A percentile compares a stretch with the other conserved stretches of the same genome.
Conservation (phyloP, 2,797 vertebrate species). For the Champsocephalus gunnari region DNA sequence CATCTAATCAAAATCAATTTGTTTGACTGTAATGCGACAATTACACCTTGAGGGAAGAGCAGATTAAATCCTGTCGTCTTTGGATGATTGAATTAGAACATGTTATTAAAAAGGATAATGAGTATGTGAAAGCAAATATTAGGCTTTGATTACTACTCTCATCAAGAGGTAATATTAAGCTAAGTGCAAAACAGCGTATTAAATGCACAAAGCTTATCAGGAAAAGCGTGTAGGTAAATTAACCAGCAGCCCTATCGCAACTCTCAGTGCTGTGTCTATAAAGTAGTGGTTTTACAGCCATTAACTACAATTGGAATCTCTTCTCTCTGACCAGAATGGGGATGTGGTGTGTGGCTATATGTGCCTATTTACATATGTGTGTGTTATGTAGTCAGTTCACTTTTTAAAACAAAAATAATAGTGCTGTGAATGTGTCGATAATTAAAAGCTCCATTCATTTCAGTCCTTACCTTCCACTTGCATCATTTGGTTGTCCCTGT, state of each 20-base stretch:
- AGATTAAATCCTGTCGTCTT: constrained; percentile 74
- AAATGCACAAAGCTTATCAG: constrained; percentile 73
- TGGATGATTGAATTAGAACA: constrained; percentile 81
- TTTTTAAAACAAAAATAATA: constrained; percentile 37
- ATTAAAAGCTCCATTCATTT: constrained; percentile 43
- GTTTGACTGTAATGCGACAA: constrained; percentile 66
- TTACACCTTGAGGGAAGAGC: constrained; percentile 71
- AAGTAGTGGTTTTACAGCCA: constrained; percentile 59
- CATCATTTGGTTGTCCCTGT: constrained; percentile 7
- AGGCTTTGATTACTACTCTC: constrained; percentile 77
- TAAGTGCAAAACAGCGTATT: constrained; percentile 76
- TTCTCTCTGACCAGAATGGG: constrained; percentile 30
- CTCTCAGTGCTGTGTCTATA: constrained; percentile 61
- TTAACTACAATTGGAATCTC: constrained; percentile 64
- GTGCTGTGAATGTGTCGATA: constrained; percentile 34
- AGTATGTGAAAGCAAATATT: constrained; percentile 78
- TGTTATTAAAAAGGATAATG: constrained; percentile 84
- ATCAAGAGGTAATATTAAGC: constrained; percentile 77
- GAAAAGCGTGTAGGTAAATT: constrained; percentile 71
- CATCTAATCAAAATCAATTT: constrained; percentile 76
- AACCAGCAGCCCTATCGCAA: constrained; percentile 55
- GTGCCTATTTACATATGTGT: background rate
- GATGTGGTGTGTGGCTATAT: background rate
- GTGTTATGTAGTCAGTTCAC: constrained; percentile 8
- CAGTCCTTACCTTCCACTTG: constrained; percentile 17